phyloP scores from a whole-genome alignment of 2,888 invertebrate genomes.

The Aquatica leii region DNA sequence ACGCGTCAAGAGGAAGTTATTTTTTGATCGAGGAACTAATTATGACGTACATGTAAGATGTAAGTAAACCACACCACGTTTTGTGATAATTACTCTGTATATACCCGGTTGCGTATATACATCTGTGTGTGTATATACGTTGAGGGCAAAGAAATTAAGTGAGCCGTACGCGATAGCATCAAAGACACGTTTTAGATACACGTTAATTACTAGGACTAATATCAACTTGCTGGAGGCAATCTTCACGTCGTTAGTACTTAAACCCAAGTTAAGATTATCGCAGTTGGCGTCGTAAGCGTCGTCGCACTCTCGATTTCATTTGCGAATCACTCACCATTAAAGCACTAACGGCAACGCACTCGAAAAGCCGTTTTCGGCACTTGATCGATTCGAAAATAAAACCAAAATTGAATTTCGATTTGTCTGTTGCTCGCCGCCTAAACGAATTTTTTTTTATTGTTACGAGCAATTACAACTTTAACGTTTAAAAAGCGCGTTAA shows the following conservation, averaged over 20 bases:
- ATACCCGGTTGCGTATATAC: constrained; percentile 6
- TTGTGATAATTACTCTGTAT: constrained; percentile 6
- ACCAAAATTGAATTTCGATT: background rate
- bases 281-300: background rate
- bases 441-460: background rate
- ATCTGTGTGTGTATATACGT: constrained; percentile 15
- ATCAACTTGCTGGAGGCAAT: constrained; percentile 52
- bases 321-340: no score
- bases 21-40: no score
- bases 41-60: no score
- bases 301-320: background rate
- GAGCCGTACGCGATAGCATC: constrained; percentile 34
- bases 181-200: constrained; percentile 47
- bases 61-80: constrained; percentile 7
- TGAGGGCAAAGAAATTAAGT: constrained; percentile 25
- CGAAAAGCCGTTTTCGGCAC: no score
- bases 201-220: constrained; percentile 53
- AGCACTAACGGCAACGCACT: no score
- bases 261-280: constrained; percentile 48
- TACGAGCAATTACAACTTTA: background rate
- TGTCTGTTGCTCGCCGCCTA: background rate
- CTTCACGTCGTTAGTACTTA: constrained; percentile 54
- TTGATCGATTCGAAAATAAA: no score
- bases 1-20: no score
- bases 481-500: background rate